phyloP scores from a whole-genome alignment of 1,140 invertebrate genomes.

The Drosophila repletoides region DNA sequence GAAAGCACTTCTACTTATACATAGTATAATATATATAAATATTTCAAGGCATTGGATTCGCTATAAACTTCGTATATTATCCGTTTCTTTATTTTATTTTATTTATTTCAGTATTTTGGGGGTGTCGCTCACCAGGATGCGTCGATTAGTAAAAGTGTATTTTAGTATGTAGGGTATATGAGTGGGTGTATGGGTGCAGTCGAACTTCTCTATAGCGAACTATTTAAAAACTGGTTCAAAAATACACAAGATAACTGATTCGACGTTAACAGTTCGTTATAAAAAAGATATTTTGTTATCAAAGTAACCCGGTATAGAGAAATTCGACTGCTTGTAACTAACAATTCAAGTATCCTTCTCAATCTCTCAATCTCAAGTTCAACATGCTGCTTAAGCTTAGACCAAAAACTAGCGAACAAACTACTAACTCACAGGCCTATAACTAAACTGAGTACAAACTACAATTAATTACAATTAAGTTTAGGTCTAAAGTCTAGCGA shows the following conservation, averaged over 20 bases:
- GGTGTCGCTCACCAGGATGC: constrained; percentile 70
- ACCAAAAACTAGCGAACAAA: constrained; percentile 67
- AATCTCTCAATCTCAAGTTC: constrained; percentile 47
- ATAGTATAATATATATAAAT: constrained; percentile 44
- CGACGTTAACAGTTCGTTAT: too few species aligned
- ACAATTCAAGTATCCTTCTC: constrained; percentile 47
- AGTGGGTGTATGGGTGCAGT: constrained; percentile 3
- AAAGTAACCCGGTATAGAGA: too few species aligned
- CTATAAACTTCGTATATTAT: constrained; percentile 29
- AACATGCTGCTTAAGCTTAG: constrained; percentile 74
- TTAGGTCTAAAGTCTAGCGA: constrained; percentile 40
- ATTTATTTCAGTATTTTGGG: too few species aligned
- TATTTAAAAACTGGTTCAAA: too few species aligned
- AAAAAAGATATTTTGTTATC: too few species aligned
- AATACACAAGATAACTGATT: too few species aligned
- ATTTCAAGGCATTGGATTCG: constrained; percentile 48
- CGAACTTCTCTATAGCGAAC: too few species aligned
- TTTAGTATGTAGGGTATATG: constrained; percentile 17
- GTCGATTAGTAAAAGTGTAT: constrained; percentile 32
- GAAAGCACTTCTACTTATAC: constrained; percentile 63
- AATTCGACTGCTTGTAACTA: too few species aligned
- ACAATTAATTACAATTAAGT: constrained; percentile 71
- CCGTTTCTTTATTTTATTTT: too few species aligned
- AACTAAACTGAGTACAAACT: constrained; percentile 70
- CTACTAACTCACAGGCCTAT: constrained; percentile 66